These are phyloP conservation scores for Lophotriccus pileatus DNA, from an alignment of 2,797 vertebrate genomes.

Conservation along the genomic window DNA sequence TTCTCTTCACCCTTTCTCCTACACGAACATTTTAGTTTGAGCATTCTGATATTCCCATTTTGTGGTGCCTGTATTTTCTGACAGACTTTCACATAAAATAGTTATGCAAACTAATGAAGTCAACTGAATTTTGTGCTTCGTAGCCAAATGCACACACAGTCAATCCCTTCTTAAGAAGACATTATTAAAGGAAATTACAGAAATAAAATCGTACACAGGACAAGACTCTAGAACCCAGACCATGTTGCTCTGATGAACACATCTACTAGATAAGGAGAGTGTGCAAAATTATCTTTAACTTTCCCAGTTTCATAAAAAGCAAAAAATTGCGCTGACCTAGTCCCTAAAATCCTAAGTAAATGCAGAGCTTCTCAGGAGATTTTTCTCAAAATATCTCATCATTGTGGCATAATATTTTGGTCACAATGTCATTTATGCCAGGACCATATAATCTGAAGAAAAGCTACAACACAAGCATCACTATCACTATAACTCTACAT, in stretches of 20 bases:
- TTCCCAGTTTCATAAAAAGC: background rate
- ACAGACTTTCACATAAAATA: background rate
- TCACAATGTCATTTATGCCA: background rate
- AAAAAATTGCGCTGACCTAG: background rate
- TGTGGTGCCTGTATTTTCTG: background rate
- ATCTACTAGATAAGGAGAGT: background rate
- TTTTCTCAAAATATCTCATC: background rate
- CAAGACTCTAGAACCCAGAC: background rate
- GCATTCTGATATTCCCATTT: background rate
- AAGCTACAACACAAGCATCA: background rate
- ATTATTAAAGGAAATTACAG: background rate
- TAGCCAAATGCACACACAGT: background rate
- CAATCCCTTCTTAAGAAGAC: background rate
- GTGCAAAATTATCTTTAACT: background rate
- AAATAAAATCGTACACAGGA: background rate
- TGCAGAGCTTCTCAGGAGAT: background rate
- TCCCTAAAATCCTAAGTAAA: background rate
- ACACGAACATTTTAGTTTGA: background rate
- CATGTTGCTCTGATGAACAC: background rate
- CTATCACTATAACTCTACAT: background rate
- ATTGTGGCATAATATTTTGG: background rate
- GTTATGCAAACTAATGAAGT: background rate
- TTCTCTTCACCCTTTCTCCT: background rate
- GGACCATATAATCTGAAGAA: background rate
- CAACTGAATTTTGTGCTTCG: background rate